Evolutionary conservation across 1,140 invertebrate species (phyloP).

Genomic region (Hestina assimilis): DNA sequence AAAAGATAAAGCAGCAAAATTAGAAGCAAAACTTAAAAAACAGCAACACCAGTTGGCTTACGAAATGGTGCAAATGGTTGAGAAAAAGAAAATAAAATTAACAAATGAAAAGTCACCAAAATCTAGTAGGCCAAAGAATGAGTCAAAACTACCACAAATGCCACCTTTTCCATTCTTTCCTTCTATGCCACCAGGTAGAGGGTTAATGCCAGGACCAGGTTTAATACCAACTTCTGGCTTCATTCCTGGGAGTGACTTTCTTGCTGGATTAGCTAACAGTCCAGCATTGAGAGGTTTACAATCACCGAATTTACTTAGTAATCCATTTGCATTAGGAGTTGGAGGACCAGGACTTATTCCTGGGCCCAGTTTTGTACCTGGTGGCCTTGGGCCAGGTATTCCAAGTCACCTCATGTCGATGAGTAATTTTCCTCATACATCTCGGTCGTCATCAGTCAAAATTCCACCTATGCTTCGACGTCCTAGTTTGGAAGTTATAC

Average conservation of each 20-base stretch:
- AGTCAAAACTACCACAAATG: slow-evolving; percentile 78
- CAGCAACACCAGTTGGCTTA: slow-evolving; percentile 64
- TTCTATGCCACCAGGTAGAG: slow-evolving; percentile 73
- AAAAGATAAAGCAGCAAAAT: slow-evolving; percentile 78
- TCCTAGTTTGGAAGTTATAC: slow-evolving; percentile 76
- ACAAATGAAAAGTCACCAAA: slow-evolving; percentile 55
- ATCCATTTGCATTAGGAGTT: slow-evolving; percentile 73
- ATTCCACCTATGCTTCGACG: slow-evolving; percentile 71
- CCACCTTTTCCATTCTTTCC: slow-evolving; percentile 77
- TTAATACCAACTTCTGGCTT: slow-evolving; percentile 82
- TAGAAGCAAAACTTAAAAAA: slow-evolving; percentile 73
- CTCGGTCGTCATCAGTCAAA: slow-evolving; percentile 74
- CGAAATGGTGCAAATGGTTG: slow-evolving; percentile 58
- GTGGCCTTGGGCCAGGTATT: slow-evolving; percentile 61
- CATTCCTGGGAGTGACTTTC: slow-evolving; percentile 67
- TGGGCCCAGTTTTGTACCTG: slow-evolving; percentile 76
- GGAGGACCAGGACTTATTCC: slow-evolving; percentile 67
- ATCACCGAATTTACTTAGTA: slow-evolving; percentile 60
- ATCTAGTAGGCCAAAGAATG: slow-evolving; percentile 81
- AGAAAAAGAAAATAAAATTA: slow-evolving; percentile 64
- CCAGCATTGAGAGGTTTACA: slow-evolving; percentile 63
- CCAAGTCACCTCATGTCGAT: slow-evolving; percentile 65
- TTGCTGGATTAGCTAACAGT: slow-evolving; percentile 65
- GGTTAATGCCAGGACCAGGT: slow-evolving; percentile 80
- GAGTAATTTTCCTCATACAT: slow-evolving; percentile 77